A percentile compares a stretch with the other conserved stretches of the same genome.
Evolutionary conservation across 2,888 invertebrate species (phyloP).

Genomic region (Trisateles emortualis): DNA sequence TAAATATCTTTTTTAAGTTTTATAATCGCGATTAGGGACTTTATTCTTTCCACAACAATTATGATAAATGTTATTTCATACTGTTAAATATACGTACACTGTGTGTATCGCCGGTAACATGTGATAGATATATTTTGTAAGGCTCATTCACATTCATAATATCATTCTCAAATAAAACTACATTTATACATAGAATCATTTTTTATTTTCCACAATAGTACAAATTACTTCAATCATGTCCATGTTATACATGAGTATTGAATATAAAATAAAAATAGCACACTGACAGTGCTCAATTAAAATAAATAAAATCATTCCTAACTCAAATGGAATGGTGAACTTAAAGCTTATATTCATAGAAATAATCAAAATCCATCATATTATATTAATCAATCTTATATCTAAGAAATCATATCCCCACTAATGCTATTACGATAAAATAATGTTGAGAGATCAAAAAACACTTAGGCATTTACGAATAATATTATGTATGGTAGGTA

Average conservation of each 20-base stretch:
- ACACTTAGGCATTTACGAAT: not conserved
- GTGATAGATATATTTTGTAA: conserved; percentile 45
- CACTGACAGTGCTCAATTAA: conserved; percentile 22
- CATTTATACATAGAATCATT: conserved; percentile 26
- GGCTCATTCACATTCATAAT: conserved; percentile 11
- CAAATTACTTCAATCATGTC: conserved; percentile 62
- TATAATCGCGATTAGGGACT: conserved; percentile 21
- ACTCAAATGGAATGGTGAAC: conserved; percentile 57
- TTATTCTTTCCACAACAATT: conserved; percentile 29
- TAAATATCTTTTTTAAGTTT: conserved; percentile 18
- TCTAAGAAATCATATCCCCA: conserved; percentile 36
- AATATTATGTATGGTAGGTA: not conserved
- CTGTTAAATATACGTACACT: conserved; percentile 42
- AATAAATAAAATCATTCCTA: conserved; percentile 43
- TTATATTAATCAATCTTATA: conserved; percentile 33
- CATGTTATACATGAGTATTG: conserved; percentile 69
- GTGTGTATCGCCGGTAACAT: conserved; percentile 41
- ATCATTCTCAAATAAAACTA: conserved; percentile 20
- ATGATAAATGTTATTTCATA: conserved; percentile 31
- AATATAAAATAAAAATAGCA: conserved; percentile 28
- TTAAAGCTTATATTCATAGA: conserved; percentile 42
- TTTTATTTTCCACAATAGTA: conserved; percentile 65
- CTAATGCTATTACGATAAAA: not conserved
- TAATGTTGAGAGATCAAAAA: conserved; percentile 16
- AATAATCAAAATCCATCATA: conserved; percentile 20